A percentile compares a stretch with the other conserved stretches of the same genome.
These are phyloP conservation scores for Zoanthus sansibaricus DNA, from an alignment of 92 coral and sea anemone species.

Conservation along the genomic window DNA sequence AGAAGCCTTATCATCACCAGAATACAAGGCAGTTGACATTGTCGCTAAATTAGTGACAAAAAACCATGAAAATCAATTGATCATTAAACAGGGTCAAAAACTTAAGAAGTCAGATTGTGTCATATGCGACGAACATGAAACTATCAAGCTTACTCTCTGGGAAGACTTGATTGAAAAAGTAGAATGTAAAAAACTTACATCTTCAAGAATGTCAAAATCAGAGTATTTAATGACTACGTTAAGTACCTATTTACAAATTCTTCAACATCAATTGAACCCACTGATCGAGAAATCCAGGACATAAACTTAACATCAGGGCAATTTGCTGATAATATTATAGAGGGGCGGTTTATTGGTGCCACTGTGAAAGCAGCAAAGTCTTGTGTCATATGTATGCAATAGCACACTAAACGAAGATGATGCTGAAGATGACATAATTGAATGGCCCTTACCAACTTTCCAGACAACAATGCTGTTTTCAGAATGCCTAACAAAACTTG, in stretches of 20 bases:
- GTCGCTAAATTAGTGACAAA: slow-evolving; percentile 24
- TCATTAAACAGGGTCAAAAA: slow-evolving; percentile 23
- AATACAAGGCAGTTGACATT: slow-evolving; percentile 11
- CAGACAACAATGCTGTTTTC: slow-evolving; percentile 48
- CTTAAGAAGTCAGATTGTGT: slow-evolving; percentile 29
- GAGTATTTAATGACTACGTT: slow-evolving; percentile 29
- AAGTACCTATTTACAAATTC: slow-evolving; percentile 38
- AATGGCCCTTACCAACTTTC: slow-evolving; percentile 37
- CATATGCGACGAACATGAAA: slow-evolving; percentile 25
- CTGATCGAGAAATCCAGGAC: slow-evolving; percentile 44
- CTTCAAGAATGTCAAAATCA: slow-evolving; percentile 21
- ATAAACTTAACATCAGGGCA: slow-evolving; percentile 45
- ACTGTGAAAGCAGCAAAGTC: slow-evolving; percentile 39
- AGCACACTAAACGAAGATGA: slow-evolving; percentile 35
- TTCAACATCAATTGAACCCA: slow-evolving; percentile 39
- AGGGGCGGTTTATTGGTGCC: slow-evolving; percentile 46
- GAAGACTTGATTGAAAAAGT: slow-evolving; percentile 39
- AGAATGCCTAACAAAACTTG: slow-evolving; percentile 52
- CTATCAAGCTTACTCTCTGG: slow-evolving; percentile 36
- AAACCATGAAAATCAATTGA: slow-evolving; percentile 24
- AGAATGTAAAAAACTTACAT: slow-evolving; percentile 29
- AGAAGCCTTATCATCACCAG: slow-evolving; percentile 30
- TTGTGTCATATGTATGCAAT: slow-evolving; percentile 57
- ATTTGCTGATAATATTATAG: slow-evolving; percentile 37
- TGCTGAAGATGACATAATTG: slow-evolving; percentile 41